Conservation (phyloP, 2,113 vertebrate species). For the Caracal caracal region DNA sequence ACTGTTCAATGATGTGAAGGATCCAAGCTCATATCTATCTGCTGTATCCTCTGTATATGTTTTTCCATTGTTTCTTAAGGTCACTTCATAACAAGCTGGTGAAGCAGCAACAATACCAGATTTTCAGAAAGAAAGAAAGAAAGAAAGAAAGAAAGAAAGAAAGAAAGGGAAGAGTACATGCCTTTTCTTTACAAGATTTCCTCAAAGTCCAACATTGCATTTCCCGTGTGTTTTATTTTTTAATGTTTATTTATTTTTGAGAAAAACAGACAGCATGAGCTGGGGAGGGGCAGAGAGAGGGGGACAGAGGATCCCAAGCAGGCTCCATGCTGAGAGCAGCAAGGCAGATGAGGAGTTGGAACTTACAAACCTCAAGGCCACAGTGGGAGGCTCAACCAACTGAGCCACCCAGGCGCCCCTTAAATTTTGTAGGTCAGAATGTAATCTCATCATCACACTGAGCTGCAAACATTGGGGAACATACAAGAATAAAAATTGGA, state of each 20-base stretch:
- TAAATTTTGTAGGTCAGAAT: not conserved
- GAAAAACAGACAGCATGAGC: too few species aligned
- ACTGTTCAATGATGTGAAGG: not conserved
- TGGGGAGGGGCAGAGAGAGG: too few species aligned
- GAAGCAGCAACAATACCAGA: not conserved
- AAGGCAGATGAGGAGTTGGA: too few species aligned
- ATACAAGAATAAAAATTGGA: not conserved
- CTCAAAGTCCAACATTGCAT: not conserved
- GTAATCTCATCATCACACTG: not conserved
- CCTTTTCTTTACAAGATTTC: not conserved
- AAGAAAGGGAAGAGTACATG: not conserved
- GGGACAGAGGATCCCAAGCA: too few species aligned
- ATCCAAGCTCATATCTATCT: not conserved
- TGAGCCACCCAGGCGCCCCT: not conserved
- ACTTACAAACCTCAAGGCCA: too few species aligned
- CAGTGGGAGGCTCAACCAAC: too few species aligned
- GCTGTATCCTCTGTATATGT: not conserved
- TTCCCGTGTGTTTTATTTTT: too few species aligned
- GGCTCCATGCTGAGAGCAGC: too few species aligned
- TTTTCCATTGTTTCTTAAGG: not conserved
- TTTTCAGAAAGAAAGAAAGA: not conserved
- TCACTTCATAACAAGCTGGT: not conserved
- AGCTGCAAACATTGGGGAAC: not conserved
- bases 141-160: not conserved
- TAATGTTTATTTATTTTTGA: too few species aligned